These are phyloP conservation scores for Oreochromis tanganicae DNA, from an alignment of 2,113 vertebrate genomes.

Conservation along the genomic window DNA sequence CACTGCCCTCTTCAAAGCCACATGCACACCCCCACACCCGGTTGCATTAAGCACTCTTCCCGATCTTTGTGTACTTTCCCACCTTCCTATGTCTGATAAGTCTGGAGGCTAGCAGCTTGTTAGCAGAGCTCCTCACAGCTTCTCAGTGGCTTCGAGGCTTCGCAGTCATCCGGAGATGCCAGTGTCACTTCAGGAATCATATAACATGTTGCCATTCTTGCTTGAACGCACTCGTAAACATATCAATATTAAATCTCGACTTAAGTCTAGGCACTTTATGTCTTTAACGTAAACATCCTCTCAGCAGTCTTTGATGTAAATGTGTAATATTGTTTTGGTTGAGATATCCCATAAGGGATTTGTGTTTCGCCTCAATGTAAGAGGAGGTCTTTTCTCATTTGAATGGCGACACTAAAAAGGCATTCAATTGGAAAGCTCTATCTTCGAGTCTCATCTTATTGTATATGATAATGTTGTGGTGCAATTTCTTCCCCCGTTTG, in stretches of 20 bases:
- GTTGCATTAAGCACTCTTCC: slow-evolving; percentile 31
- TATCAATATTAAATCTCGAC: slow-evolving; percentile 3
- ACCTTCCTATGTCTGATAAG: slow-evolving; percentile 41
- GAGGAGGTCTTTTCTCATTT: slow-evolving; percentile 56
- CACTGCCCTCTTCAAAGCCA: slow-evolving; percentile 14
- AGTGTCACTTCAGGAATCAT: not conserved
- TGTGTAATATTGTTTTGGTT: slow-evolving; percentile 45
- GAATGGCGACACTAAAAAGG: slow-evolving; percentile 56
- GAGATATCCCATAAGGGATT: slow-evolving; percentile 45
- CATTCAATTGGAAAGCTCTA: slow-evolving; percentile 53
- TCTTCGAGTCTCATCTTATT: slow-evolving; percentile 55
- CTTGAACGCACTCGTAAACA: not conserved
- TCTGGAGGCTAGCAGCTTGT: not conserved
- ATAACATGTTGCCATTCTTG: not conserved
- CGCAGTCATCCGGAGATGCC: not conserved
- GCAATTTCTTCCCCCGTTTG: slow-evolving; percentile 55
- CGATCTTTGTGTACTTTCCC: slow-evolving; percentile 44
- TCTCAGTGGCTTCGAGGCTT: not conserved
- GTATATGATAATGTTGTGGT: slow-evolving; percentile 67
- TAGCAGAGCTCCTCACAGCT: not conserved
- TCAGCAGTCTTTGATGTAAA: slow-evolving; percentile 44
- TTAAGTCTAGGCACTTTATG: slow-evolving; percentile 1
- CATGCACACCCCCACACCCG: slow-evolving; percentile 6
- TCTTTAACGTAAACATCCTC: slow-evolving; percentile 38
- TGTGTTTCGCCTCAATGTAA: slow-evolving; percentile 16